phyloP scores from a whole-genome alignment of 1,140 invertebrate species.

The Cyclina sinensis region DNA sequence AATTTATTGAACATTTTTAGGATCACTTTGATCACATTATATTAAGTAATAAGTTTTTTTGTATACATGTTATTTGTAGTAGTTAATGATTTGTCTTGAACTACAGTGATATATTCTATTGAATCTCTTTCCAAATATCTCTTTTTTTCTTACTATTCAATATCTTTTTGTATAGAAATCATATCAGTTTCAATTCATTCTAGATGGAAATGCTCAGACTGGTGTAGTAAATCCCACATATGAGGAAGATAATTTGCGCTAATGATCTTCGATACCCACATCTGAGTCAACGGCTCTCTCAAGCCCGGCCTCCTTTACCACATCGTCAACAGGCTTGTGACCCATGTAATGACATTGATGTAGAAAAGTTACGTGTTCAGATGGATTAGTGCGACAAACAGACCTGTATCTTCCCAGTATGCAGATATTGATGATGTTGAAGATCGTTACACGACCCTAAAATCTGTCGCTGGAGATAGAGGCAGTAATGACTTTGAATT shows the following conservation, averaged over 20 bases:
- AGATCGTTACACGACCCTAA: conserved; percentile 55
- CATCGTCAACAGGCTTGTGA: conserved; percentile 8
- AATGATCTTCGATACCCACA: conserved; percentile 58
- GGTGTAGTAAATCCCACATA: conserved; percentile 45
- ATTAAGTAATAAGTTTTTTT: too few species aligned
- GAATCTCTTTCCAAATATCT: too few species aligned
- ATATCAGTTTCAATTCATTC: background rate
- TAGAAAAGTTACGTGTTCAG: conserved; percentile 41
- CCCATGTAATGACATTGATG: conserved; percentile 48
- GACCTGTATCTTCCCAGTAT: conserved; percentile 13
- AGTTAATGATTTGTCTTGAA: too few species aligned
- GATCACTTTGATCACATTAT: too few species aligned
- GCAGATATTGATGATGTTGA: conserved; percentile 41
- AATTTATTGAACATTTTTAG: too few species aligned
- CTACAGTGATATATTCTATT: too few species aligned
- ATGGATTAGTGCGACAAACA: background rate
- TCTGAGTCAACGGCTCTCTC: conserved; percentile 5
- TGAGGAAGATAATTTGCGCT: background rate
- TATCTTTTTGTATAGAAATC: too few species aligned
- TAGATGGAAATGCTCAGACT: background rate
- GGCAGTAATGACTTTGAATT: background rate
- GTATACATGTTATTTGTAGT: too few species aligned
- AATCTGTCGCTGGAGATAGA: conserved; percentile 1
- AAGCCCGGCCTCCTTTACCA: conserved; percentile 15
- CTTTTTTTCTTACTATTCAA: too few species aligned